Evolutionary conservation across 2,113 vertebrate genomes (phyloP).

Genomic region (Nothobranchius kuhntae): DNA sequence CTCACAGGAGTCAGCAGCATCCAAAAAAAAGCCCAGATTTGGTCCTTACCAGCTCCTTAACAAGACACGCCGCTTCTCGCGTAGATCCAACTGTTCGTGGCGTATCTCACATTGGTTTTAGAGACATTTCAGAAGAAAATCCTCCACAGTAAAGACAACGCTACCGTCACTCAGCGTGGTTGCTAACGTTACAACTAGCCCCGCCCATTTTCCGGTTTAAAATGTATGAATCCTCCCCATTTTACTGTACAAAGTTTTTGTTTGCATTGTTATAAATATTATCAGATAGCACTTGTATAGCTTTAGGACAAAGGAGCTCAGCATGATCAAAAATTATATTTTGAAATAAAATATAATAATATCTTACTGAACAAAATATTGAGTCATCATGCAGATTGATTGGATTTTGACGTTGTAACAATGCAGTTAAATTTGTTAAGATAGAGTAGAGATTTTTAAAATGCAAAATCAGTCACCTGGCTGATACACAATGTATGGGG

Average conservation of each 20-base stretch:
- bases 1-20: conserved; percentile 14
- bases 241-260: background rate
- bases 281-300: background rate
- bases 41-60: conserved; percentile 47
- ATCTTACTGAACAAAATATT: background rate
- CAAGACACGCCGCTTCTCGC: background rate
- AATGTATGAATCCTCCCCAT: background rate
- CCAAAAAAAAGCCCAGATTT: background rate
- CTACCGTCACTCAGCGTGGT: conserved; percentile 62
- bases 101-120: background rate
- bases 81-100: background rate
- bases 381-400: too few relatives aligned
- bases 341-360: background rate
- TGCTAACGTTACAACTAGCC: conserved; percentile 68
- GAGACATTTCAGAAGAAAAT: conserved; percentile 29
- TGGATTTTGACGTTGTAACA: background rate
- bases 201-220: conserved; percentile 66
- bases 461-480: background rate
- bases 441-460: background rate
- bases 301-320: accelerated
- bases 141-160: conserved; percentile 32
- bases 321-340: background rate
- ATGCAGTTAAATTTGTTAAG: background rate
- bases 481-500: background rate
- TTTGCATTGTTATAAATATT: background rate